Base-by-base conservation (phyloP, 2,888 invertebrate species). In the Congeria kusceri region DNA sequence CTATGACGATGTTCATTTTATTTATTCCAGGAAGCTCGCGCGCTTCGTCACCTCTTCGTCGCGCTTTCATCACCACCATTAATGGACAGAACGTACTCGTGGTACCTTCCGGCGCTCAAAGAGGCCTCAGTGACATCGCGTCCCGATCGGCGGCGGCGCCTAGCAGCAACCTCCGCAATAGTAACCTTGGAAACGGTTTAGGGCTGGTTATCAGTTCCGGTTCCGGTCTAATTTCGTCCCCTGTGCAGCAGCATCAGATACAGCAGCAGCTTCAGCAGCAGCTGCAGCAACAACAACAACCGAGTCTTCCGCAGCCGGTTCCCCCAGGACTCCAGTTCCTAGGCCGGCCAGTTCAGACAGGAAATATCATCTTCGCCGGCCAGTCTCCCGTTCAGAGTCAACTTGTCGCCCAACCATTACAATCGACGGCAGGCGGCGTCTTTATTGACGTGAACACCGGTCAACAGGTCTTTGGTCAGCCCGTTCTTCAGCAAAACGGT, bases 211-310 rank as follows among this genome's bases (percentile, higher is more conserved):
- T 39, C 3, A 11, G 3, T 39, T 11, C 39, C 1, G 39, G 15
- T 7, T 39, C 39, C 9, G 11, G 39, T 39, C 9, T 39, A 13
- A 39, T 13, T 39, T 7, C 15, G 11, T 39, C 39, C 13, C 39
- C 39, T 11, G 1, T 39, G 39, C 39, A 39, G 39, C 53, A 53
- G 53, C 25, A n/a, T 20, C 23, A 23, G 25, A 9, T 20, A 23
- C 7, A 4, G n/a, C 18, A 20, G 18, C 9, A 18, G 18, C 9
- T 18, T 9, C 46, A 44, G 18, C 46, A 9, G 9, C 11, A 13
- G 18, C 46, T 44, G 46, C 53, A 53, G n/a, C 53, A 53, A 53
- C 53, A 53, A 53, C 20, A 53, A 53, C 39, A 39, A 39, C 9
- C 9, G 9, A 39, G 39, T 11, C 39, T 39, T 11, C 20, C 18